Conservation (phyloP, 1,140 invertebrate genomes). For the Aricia agestis region DNA sequence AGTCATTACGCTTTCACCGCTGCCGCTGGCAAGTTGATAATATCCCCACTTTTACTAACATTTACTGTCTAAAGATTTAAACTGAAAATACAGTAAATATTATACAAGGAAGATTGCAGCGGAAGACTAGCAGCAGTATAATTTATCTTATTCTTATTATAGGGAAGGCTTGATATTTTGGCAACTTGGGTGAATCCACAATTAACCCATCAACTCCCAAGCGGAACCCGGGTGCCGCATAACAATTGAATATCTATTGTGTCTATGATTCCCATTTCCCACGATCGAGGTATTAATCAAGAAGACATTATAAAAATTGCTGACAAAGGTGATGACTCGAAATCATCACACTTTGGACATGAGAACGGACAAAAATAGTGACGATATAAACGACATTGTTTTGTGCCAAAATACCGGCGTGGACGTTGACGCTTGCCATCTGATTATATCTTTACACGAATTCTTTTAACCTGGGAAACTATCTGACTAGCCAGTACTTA, state of each 20-base stretch:
- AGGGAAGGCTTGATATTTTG: too few species aligned
- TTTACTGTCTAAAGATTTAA: neutral
- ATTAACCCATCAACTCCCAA: too few species aligned
- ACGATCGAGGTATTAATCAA: too few species aligned
- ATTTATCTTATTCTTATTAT: too few species aligned
- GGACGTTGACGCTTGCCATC: conserved; percentile 48
- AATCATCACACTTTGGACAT: conserved; percentile 11
- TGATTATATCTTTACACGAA: neutral
- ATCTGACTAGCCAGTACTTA: neutral
- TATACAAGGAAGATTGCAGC: too few species aligned
- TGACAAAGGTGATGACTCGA: neutral
- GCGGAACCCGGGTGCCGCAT: too few species aligned
- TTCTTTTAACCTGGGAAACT: neutral
- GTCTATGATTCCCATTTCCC: too few species aligned
- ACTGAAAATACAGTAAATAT: neutral
- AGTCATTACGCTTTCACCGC: neutral
- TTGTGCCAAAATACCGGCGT: conserved; percentile 66
- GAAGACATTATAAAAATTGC: too few species aligned
- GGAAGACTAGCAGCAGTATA: too few species aligned
- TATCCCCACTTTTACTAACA: neutral
- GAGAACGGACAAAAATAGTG: conserved; percentile 59
- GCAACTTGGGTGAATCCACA: too few species aligned
- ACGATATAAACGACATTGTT: conserved; percentile 60
- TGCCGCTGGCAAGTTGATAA: neutral
- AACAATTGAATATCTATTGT: too few species aligned